Base-by-base conservation (phyloP, 2,888 invertebrate genomes). In the Ormia ochracea region DNA sequence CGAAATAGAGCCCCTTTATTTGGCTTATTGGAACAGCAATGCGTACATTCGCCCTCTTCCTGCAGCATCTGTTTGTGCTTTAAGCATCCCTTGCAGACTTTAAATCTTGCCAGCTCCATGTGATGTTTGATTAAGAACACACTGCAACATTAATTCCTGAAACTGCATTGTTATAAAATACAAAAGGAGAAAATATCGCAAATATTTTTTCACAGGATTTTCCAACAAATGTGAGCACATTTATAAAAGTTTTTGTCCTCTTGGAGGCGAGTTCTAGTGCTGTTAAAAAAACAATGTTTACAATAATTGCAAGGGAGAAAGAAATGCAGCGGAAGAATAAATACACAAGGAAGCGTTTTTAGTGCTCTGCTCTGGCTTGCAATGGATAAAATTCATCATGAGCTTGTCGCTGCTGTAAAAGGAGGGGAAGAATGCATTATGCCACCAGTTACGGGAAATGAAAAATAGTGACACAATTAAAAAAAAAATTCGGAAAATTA, bases 371-470 rank as follows among this genome's bases (percentile, higher is more conserved):
- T 48, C 28, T 23, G 31, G 36, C 38, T n/a, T 19, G 70, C 58
- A 43, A 43, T 58, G 65, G 58, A 41, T 70, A 52, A 50, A 23
- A 74, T 66, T 36, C 56, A 58, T 65, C 77, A 66, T 59, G 17
- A 54, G 66, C 54, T 73, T 68, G 52, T 73, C 59, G 54, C 45
- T 17, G 19, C 10, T 54, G 21, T 3, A 26, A 58, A 12, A 31
- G n/a, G 33, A 23, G 12, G 19, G 17, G 33, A 14, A 2, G 17
- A 28, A 2, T 7, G 26, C 21, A 36, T n/a, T 45, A 26, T 19
- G 10, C 12, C 52, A 41, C 14, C 26, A 19, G 4, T 33, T 33
- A 10, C 36, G n/a, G 50, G n/a, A 52, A 41, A 45, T 19, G 36
- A 52, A 52, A 66, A 66, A 52, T 28, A 28, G 23, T 38, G 5